Base-by-base conservation (phyloP, 2,888 invertebrate genomes). In the Drosophila melanosoma region DNA sequence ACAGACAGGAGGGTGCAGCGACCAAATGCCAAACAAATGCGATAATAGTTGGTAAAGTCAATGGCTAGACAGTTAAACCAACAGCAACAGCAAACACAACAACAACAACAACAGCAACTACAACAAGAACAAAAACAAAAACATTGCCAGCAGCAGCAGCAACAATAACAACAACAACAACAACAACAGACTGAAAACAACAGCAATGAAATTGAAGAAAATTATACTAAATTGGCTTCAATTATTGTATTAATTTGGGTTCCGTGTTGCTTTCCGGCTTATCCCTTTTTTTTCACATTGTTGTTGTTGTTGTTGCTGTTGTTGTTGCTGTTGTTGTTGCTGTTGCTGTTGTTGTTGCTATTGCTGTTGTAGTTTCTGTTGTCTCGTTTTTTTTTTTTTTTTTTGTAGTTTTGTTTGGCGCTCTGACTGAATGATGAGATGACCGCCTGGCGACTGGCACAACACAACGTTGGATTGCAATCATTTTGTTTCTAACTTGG, bases 211-310 rank as follows among this genome's bases (percentile, higher is more conserved):
- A 89, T 88, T 86, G 83, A 87, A 91, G 82, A 91, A 92, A 92
- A 92, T 92, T 92, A 92, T 88, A 91, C 89, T 89, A 92, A 92
- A 92, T 92, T 92, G 92, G 91, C 91, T 91, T 91, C 92, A 92
- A 92, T 92, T 92, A 92, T 92, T 92, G 92, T 91, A 92, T 92
- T 92, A 92, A 92, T 92, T 92, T 92, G 91, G 91, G 90, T 92
- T 91, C 90, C 91, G 90, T 90, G 91, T 83, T 90, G 90, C 91
- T 91, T 92, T 89, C 91, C 91, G 89, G 88, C 89, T 90, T 87
- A 90, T 91, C 91, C 91, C 89, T 92, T 90, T 85, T 77, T 79
- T 66, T 67, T 60, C n/a, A 57, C 53, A 53, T 68, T 62, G 61
- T 70, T 68, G 53, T 45, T 58, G 35, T 65, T 68, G 51, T 52